These are phyloP conservation scores for Hirudo medicinalis DNA, from an alignment of 1,140 invertebrate genomes.

Conservation along the genomic window DNA sequence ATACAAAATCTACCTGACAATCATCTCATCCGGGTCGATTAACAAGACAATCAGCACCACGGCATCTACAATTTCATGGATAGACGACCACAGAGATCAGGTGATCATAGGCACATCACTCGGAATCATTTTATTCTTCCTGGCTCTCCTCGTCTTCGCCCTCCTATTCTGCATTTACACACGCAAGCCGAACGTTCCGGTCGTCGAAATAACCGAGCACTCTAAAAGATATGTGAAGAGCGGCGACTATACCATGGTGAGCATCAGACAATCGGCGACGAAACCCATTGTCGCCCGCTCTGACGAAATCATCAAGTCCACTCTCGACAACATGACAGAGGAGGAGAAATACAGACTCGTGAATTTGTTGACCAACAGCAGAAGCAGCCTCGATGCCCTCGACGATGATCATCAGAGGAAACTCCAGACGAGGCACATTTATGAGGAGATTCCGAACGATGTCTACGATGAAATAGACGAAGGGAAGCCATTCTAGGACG, in stretches of 20 bases:
- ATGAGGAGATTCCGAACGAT: slow-evolving; percentile 5
- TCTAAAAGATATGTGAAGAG: not conserved
- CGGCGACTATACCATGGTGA: not conserved
- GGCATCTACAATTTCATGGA: not conserved
- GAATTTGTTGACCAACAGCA: slow-evolving; percentile 11
- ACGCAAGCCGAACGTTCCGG: not conserved
- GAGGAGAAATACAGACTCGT: slow-evolving; percentile 15
- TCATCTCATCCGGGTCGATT: not conserved
- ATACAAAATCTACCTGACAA: not conserved
- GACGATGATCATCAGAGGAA: not conserved
- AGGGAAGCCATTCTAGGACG: not conserved
- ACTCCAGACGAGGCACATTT: not conserved
- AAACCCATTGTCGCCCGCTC: not conserved
- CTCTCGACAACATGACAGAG: slow-evolving; percentile 10
- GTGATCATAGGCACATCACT: slow-evolving; percentile 4
- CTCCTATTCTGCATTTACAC: not conserved
- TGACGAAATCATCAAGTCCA: slow-evolving; percentile 5
- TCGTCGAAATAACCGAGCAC: not conserved
- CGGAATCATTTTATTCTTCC: not conserved
- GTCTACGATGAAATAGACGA: slow-evolving; percentile 11
- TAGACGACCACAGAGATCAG: not conserved
- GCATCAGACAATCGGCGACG: not conserved
- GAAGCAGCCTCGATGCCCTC: not conserved
- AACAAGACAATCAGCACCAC: not conserved
- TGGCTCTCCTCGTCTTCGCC: not conserved